These are phyloP conservation scores for Caenorhabditis sp. DNA, from an alignment of 2,888 invertebrate species.

Conservation along the genomic window DNA sequence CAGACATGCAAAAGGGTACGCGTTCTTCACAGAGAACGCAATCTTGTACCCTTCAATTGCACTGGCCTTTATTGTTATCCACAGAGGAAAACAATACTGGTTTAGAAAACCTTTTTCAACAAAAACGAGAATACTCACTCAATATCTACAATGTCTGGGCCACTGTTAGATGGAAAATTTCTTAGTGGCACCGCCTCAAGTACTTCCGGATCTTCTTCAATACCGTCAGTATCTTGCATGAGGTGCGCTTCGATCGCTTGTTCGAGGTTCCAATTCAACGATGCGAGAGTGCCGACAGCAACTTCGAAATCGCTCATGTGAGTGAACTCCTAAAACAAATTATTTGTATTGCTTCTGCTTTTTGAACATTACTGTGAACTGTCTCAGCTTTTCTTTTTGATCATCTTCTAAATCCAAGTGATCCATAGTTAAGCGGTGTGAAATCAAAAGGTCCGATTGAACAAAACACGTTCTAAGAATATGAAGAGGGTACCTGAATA, in stretches of 20 bases:
- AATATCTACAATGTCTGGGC: conserved; percentile 15
- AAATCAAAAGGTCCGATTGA: not conserved
- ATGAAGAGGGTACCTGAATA: conserved; percentile 5
- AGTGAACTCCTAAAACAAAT: conserved; percentile 68
- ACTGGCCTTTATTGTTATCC: too few species aligned
- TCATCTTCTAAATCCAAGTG: conserved; percentile 48
- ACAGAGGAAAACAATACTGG: too few species aligned
- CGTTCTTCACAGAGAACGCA: not conserved
- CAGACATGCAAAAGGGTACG: not conserved
- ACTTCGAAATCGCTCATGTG: conserved; percentile 66
- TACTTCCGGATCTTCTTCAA: conserved; percentile 56
- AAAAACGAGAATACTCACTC: conserved; percentile 24
- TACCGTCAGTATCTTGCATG: conserved; percentile 47
- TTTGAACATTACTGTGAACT: conserved; percentile 50
- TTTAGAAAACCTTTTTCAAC: too few species aligned
- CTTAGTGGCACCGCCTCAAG: conserved; percentile 36
- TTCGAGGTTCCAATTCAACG: conserved; percentile 73
- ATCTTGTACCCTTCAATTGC: too few species aligned
- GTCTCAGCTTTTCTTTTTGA: conserved; percentile 63
- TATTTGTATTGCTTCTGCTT: not conserved
- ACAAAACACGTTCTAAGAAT: conserved; percentile 4
- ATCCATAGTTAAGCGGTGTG: conserved; percentile 50
- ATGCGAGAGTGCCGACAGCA: conserved; percentile 69
- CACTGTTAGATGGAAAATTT: not conserved
- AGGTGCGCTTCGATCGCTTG: conserved; percentile 66